Evolutionary conservation across 2,888 invertebrate species (phyloP), one percentile per base, ranked within the genome.

Genomic region (Scelioninae gen. 2): DNA sequence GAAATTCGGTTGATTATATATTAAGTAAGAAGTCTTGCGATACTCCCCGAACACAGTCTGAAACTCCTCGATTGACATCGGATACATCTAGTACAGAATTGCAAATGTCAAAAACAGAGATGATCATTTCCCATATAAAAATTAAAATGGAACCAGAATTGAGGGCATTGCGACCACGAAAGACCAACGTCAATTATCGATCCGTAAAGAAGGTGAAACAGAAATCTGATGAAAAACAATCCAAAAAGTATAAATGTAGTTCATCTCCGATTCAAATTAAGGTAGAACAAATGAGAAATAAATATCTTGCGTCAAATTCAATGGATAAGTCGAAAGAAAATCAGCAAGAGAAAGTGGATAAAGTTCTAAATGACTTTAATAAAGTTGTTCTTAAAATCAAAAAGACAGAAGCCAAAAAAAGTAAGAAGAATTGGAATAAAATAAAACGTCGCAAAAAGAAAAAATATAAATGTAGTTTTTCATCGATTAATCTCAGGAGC

Each of bases 131-230:
- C 6, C 48, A 50, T 9, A 37, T 76, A n/a, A 35, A 72, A 11
- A 73, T 80, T 1, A 81, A 81, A 41, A n/a, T 67, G 1, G 83
- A 84, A 68, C 2, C 64, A 35, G 35, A 72, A 69, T 18, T 67
- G 53, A 28, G 80, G 28, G 76, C 57, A 18, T 63, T 85, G 16
- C 77, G 84, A 41, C 80, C 82, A 0, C 79, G 83, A 5, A 81
- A 72, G 0, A 75, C 65, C 1, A 13, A 68, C 2, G 64, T 81
- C 0, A 58, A 80, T 41, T 82, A 81, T 25, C 43, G 70, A 9
- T 74, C 60, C 9, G 11, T 64, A 1, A 79, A 61, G 15, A 73
- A 68, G 4, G 33, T 58, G 31, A 61, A 65, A 13, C 35, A 22
- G 1, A 10, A 19, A 15, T 35, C 35, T 2, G 46, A 61, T 16